A percentile compares a stretch with the other conserved stretches of the same genome.
Conservation (phyloP, 2,888 invertebrate species). For the Cerastis rubricosa region DNA sequence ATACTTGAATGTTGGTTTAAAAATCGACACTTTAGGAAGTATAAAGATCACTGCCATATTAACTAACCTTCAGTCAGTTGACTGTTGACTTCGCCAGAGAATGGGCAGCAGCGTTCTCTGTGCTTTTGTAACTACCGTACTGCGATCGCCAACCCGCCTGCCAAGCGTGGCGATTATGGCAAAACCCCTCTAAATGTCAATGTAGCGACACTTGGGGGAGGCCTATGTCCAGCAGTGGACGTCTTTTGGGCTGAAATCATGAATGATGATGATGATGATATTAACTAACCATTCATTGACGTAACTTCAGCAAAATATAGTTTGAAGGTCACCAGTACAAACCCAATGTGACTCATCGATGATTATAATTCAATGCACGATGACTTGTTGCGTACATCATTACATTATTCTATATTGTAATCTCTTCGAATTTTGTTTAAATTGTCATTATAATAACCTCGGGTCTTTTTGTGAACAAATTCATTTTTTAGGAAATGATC, state of each 20-base stretch:
- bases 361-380: constrained; percentile 65
- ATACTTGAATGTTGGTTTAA: background rate
- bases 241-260: too few species aligned
- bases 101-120: too few species aligned
- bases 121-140: too few species aligned
- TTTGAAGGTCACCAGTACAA: constrained; percentile 47
- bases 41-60: constrained; percentile 3
- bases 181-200: too few species aligned
- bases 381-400: constrained; percentile 33
- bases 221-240: too few species aligned
- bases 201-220: too few species aligned
- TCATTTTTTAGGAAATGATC: constrained; percentile 17
- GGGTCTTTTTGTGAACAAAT: constrained; percentile 3
- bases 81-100: too few species aligned
- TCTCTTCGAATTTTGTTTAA: constrained; percentile 9
- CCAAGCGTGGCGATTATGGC: too few species aligned
- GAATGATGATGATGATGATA: too few species aligned
- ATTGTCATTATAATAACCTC: constrained; percentile 11
- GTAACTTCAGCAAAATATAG: constrained; percentile 16
- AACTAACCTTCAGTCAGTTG: too few species aligned
- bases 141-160: too few species aligned
- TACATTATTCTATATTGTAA: constrained; percentile 30
- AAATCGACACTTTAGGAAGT: constrained; percentile 5
- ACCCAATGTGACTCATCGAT: constrained; percentile 56
- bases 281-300: constrained; percentile 34